Base-by-base conservation (phyloP, 2,888 invertebrate genomes). In the Ophion obscuratus region DNA sequence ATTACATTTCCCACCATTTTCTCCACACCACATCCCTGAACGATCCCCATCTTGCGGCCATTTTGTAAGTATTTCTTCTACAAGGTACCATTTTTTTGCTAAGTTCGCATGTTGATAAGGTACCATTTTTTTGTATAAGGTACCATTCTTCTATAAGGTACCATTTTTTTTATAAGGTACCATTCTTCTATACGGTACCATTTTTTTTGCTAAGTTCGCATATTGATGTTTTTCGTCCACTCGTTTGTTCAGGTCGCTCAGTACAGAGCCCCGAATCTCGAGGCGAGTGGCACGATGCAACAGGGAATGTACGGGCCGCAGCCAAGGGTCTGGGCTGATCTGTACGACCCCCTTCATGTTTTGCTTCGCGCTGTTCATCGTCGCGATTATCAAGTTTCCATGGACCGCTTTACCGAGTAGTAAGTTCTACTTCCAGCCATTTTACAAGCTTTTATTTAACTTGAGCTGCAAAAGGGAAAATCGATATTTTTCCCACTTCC, bases 281-380 rank as follows among this genome's bases (percentile, higher is more conserved):
- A 99, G 92, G 95, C 96, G 0, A 96, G 95, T 89, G 97, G 97
- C 53, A 96, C 96, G 83, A 95, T 96, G 95, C 95, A 96, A 94
- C 97, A 99, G 95, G 97, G 99, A 84, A 95, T 98, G 95, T 97
- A 99, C 95, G 97, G 97, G 92, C 96, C 99, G 90, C 97, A 97
- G 93, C 95, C 97, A 10, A 95, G 95, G 20, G 97, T 98, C n/a
- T 99, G 99, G 99, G 97, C 98, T 93, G 96, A 96, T 88, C 96
- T 98, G 92, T 99, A 98, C 94, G 99, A 99, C 95, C 99, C 99
- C 0, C 95, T 99, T 82, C 98, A 99, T 94, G 98, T 99, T 40
- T 94, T 98, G 81, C 95, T 99, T 0, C 95, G 99, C 88, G 98
- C 98, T 36, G 98, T 99, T 7, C 98, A 99, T 94, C 95, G 98